Evolutionary conservation across 2,888 invertebrate genomes (phyloP), one percentile per base, ranked within the genome.

Genomic region (Tetanocera ferruginea): DNA sequence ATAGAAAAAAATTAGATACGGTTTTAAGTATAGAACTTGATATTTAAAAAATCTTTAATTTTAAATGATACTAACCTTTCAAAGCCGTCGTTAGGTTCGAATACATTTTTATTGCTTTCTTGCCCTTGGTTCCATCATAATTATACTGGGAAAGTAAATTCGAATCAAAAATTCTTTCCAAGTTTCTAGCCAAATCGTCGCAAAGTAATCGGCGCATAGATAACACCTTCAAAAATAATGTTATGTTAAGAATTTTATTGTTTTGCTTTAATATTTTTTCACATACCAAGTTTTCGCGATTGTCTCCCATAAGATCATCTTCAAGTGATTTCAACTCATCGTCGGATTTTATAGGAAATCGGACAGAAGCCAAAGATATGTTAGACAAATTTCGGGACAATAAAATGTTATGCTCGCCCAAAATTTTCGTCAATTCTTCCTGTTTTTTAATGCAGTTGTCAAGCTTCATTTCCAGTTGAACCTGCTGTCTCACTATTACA

Each of bases 341-440:
- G 5, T 55, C 55, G 8, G 55, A 19, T 55, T 55, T 17, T 23
- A 55, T 55, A 17, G 14, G 55, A 55, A 55, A 64, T 17, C 28
- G 52, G 14, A 43, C 52, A 51, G 51, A 51, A 51, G 70, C 70
- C 51, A 70, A 43, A 19, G 70, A 49, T 51, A 70, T 49, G 51
- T 70, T 70, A 49, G 49, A 70, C 25, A 70, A 51, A 51, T 70
- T 70, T 49, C 51, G 49, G 17, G n/a, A 43, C 70, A 70, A 51
- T 49, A 70, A 70, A 70, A 70, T 70, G 28, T 70, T 70, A 51
- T 70, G 49, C 51, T 70, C 70, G 25, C 70, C 70, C 70, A 70
- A 49, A 49, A 51, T 70, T 70, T 70, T 70, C 66, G 70, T 11
- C 70, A 70, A 49, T 70, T 70, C 70, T 11, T 70, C 70, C 51